A percentile compares a stretch with the other conserved stretches of the same genome.
Evolutionary conservation across 2,888 invertebrate species (phyloP).

Genomic region (Synanthedon andrenaeformis): DNA sequence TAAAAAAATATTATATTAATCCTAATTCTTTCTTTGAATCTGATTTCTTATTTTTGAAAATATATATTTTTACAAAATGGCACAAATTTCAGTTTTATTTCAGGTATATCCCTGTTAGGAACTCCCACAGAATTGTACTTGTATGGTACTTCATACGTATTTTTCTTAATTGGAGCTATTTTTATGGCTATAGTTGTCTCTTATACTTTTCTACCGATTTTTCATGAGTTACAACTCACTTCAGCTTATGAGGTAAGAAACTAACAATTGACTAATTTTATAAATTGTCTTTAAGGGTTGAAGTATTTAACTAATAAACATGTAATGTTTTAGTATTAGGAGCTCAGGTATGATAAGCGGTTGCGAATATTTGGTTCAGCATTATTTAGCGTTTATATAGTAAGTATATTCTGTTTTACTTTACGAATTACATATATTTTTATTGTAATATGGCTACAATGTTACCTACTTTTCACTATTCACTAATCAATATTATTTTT

Average conservation of each 20-base stretch:
- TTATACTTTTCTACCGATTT: slow-evolving; percentile 76
- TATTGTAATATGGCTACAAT: too few species aligned
- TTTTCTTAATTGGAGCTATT: slow-evolving; percentile 70
- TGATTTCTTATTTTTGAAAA: neutral
- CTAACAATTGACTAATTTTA: neutral
- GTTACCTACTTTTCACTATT: too few species aligned
- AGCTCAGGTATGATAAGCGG: slow-evolving; percentile 75
- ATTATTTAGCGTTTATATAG: slow-evolving; percentile 74
- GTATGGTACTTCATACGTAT: slow-evolving; percentile 80
- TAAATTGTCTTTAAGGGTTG: too few species aligned
- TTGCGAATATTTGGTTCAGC: slow-evolving; percentile 75
- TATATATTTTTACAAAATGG: neutral
- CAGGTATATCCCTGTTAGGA: slow-evolving; percentile 81
- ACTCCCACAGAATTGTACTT: slow-evolving; percentile 84
- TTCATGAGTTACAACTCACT: slow-evolving; percentile 77
- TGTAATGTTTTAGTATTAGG: slow-evolving; percentile 67
- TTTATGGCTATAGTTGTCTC: slow-evolving; percentile 73
- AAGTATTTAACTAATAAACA: neutral
- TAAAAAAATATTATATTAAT: neutral
- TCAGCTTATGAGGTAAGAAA: slow-evolving; percentile 78
- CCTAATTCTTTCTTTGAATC: neutral
- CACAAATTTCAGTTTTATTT: slow-evolving; percentile 70
- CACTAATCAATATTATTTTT: slow-evolving; percentile 7
- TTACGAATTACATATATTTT: too few species aligned
- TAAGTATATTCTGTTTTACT: slow-evolving; percentile 32